phyloP scores from a whole-genome alignment of 2,113 vertebrate species.

The Quiscalus mexicanus region DNA sequence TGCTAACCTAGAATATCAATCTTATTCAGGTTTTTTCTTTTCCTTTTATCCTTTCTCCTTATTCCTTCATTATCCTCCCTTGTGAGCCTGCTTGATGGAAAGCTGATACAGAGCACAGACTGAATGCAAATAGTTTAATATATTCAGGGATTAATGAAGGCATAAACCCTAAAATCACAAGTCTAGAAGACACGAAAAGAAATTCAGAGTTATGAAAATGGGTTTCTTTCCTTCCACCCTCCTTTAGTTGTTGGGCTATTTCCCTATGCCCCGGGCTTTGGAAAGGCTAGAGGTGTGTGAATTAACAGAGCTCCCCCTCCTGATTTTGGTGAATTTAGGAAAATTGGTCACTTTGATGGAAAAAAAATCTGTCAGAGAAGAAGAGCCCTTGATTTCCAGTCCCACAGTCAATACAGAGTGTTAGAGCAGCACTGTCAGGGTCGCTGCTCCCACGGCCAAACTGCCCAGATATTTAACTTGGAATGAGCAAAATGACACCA shows the following conservation, averaged over 20 bases:
- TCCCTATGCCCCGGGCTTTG: not conserved
- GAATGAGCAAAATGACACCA: not conserved
- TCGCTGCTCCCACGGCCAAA: accelerated
- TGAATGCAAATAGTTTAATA: not conserved
- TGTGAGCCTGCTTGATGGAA: not conserved
- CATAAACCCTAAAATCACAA: not conserved
- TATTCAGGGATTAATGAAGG: not conserved
- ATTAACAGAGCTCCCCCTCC: not conserved
- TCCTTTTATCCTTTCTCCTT: not conserved
- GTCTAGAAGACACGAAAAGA: not conserved
- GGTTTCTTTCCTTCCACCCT: not conserved
- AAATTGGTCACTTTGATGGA: not conserved
- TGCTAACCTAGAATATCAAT: not conserved
- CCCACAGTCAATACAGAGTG: accelerated
- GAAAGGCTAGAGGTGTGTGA: not conserved
- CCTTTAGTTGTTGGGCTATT: not conserved
- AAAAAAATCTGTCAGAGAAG: not conserved
- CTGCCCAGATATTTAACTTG: accelerated
- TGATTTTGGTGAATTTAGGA: not conserved
- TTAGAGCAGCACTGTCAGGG: not conserved
- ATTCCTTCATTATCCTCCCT: not conserved
- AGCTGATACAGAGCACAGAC: not conserved
- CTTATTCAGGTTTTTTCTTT: not conserved
- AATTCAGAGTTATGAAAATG: not conserved
- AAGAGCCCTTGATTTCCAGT: not conserved